These are phyloP conservation scores for Trachythela sp. DNA, from an alignment of 64 coral and sea anemone genomes.

Conservation along the genomic window DNA sequence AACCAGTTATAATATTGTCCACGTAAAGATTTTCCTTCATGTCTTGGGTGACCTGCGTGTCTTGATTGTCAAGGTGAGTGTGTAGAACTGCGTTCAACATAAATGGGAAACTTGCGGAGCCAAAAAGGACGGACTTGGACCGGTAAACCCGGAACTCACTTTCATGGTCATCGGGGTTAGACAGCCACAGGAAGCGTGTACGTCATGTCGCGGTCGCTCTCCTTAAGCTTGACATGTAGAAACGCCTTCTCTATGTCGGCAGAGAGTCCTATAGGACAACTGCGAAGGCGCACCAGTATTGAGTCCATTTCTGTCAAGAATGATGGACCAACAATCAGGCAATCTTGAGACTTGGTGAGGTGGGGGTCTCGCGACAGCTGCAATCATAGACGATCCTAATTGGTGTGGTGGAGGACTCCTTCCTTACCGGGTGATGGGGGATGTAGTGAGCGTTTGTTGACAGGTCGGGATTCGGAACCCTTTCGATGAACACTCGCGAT, in stretches of 20 bases:
- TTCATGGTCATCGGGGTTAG: background rate
- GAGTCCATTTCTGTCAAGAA: background rate
- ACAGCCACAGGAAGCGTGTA: background rate
- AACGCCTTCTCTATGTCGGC: background rate
- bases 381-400: background rate
- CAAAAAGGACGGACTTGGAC: background rate
- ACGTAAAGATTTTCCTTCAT: background rate
- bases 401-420: background rate
- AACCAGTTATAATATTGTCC: background rate
- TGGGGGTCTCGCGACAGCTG: background rate
- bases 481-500: conserved; percentile 40
- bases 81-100: background rate
- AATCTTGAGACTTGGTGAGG: conserved; percentile 31
- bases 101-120: background rate
- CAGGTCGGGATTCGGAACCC: background rate
- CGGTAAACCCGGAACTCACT: background rate
- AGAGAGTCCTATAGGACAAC: background rate
- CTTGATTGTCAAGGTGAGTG: background rate
- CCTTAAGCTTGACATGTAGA: background rate
- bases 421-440: conserved; percentile 24
- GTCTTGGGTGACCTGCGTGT: background rate
- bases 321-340: background rate
- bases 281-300: background rate
- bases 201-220: background rate
- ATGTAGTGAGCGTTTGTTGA: conserved; percentile 25